These are phyloP conservation scores for Pygoscelis antarcticus DNA, from an alignment of 2,113 vertebrate species.

Conservation along the genomic window DNA sequence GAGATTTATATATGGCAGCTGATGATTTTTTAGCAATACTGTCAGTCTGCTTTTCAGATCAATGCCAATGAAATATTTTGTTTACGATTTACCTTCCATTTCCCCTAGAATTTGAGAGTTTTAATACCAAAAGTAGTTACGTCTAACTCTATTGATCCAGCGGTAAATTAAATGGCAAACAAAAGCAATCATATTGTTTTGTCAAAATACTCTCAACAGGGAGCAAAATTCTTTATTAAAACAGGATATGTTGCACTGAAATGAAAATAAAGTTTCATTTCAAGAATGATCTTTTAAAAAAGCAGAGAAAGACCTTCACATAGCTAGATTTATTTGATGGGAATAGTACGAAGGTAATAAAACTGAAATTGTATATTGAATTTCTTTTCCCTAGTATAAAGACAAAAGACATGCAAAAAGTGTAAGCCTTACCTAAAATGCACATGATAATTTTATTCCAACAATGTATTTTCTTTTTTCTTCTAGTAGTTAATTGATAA, in stretches of 20 bases:
- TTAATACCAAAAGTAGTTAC: conserved; percentile 43
- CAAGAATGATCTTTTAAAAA: not conserved
- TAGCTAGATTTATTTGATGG: conserved; percentile 5
- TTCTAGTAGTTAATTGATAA: not conserved
- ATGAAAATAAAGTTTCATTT: conserved; percentile 45
- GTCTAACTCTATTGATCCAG: conserved; percentile 49
- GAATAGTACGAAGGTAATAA: conserved; percentile 31
- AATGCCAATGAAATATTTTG: conserved; percentile 70
- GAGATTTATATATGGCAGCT: conserved; percentile 50
- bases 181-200: conserved; percentile 24
- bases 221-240: conserved; percentile 22
- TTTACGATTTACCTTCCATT: conserved; percentile 62
- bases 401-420: not conserved
- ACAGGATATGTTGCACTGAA: not conserved
- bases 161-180: conserved; percentile 61
- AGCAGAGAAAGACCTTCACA: not conserved
- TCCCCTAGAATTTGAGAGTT: conserved; percentile 44
- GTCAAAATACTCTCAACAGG: conserved; percentile 31
- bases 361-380: conserved; percentile 39
- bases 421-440: not conserved
- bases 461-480: not conserved
- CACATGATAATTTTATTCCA: not conserved
- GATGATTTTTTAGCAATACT: conserved; percentile 51
- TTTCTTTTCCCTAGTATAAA: conserved; percentile 12
- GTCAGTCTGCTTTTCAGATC: conserved; percentile 57